A percentile compares a stretch with the other conserved stretches of the same genome.
These are phyloP conservation scores for Trachops cirrhosus DNA, from an alignment of 2,797 vertebrate genomes.

Conservation along the genomic window DNA sequence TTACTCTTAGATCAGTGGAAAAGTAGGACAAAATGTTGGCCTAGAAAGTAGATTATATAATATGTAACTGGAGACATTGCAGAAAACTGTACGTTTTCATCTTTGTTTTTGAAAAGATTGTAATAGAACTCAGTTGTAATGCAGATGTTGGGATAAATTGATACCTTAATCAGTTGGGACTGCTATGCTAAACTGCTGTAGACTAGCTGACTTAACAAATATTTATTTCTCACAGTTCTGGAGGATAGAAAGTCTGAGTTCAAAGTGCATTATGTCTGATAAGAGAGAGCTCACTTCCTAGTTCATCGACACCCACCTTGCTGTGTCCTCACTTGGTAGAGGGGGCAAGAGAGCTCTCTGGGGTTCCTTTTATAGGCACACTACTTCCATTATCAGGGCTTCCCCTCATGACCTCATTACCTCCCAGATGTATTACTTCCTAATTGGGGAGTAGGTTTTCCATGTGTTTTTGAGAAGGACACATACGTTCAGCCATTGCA, in stretches of 20 bases:
- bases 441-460: background rate
- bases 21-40: conserved; percentile 26
- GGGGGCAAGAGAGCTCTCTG: background rate
- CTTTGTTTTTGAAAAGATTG: conserved; percentile 29
- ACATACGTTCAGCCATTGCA: background rate
- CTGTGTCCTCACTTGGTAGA: background rate
- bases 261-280: background rate
- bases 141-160: background rate
- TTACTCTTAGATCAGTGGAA: background rate
- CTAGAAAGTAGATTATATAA: background rate
- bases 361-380: background rate
- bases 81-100: background rate
- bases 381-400: background rate
- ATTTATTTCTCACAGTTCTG: background rate
- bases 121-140: background rate
- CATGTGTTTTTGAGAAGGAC: background rate
- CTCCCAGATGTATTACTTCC: background rate
- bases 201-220: background rate
- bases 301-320: background rate
- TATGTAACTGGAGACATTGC: background rate
- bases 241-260: background rate
- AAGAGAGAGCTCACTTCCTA: background rate
- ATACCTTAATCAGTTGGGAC: background rate
- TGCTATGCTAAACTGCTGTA: background rate
- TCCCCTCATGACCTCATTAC: background rate